Evolutionary conservation across 2,797 vertebrate genomes (phyloP), one percentile per base, ranked within the genome.

Genomic region (Meriones psammophilus): DNA sequence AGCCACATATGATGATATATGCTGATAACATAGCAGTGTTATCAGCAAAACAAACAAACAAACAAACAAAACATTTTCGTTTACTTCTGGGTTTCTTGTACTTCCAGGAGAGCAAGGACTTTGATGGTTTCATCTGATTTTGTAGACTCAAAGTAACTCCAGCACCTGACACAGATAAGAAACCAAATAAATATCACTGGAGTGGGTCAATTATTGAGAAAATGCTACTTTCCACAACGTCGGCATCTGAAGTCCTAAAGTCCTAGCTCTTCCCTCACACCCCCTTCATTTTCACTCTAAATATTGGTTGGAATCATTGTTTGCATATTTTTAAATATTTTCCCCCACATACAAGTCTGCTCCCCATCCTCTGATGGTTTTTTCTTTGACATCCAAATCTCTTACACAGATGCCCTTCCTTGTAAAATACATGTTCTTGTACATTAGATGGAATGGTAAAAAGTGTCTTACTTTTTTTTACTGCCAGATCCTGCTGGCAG

Each of bases 41-140:
- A 33, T n/a, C 46, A 33, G 62, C 17, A 81, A 88, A 77, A 66
- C 5, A 50, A 50, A 50, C 46, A 50, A 50, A 50, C 50, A 50
- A 50, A 50, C 9, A 50, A 50, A 50, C 50, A 50, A 50, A 86
- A 88, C 54, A 17, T 94, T 50, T 39, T 89, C 6, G 60, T 87
- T 33, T 50, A 56, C 24, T 92, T 96, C 39, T 73, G 80, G 46
- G 20, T 73, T 71, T 73, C 85, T 95, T 92, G n/a, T 78, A 56
- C 84, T 46, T 86, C 30, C 1, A 58, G 56, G 42, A 95, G 58
- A 58, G 54, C 30, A 58, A 58, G 54, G 9, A 42, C 66, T 96
- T 33, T 64, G 66, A 80, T 60, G 39, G 28, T 80, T 28, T 94
- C 77, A 26, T 76, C 8, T 2, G 28, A 2, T 12, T 15, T 54